Base-by-base conservation (phyloP, 2,113 vertebrate genomes). In the Formicarius rufipectus region DNA sequence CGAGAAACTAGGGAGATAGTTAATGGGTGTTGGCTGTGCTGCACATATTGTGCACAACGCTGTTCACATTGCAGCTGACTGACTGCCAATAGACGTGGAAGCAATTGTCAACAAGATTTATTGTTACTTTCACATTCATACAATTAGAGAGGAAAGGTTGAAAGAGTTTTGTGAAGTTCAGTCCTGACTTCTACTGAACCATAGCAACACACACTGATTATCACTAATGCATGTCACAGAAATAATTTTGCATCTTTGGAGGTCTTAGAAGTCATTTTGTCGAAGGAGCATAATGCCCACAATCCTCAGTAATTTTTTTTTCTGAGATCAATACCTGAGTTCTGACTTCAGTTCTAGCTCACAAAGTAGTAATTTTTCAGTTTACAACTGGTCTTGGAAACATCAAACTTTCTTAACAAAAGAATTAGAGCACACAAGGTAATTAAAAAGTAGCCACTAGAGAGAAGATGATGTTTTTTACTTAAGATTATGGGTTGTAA, bases 1-100 rank as follows among this genome's bases (percentile, higher is more conserved):
- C 92, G 94, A 97, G 97, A 97, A 98, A 97, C 97, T 93, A 97
- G 96, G 96, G 96, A 98, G 98, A 98, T 98, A 97, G 98, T 98
- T 98, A 98, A 97, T 96, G 97, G 98, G 95, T 97, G 97, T 97
- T 97, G 97, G 95, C 97, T 97, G 62, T 28, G 72, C 84, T 59
- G 90, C 95, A 89, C 89, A 71, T 72, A 95, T 40, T 89, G 96
- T 86, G 94, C 93, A 94, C 84, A 85, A 90, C 78, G 42, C 92
- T 96, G 91, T 72, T 98, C 96, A 94, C 96, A 97, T 87, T 80
- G 96, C 96, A 94, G 95, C 96, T 98, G 97, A 97, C 94, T 98
- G 96, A 79, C 95, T 98, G 97, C 98, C 97, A 98, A 95, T 91
- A 97, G 97, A 97, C 10, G 35, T 95, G 98, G 97, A 97, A 98